phyloP scores from a whole-genome alignment of 2,113 vertebrate species.

The Mugil cephalus region DNA sequence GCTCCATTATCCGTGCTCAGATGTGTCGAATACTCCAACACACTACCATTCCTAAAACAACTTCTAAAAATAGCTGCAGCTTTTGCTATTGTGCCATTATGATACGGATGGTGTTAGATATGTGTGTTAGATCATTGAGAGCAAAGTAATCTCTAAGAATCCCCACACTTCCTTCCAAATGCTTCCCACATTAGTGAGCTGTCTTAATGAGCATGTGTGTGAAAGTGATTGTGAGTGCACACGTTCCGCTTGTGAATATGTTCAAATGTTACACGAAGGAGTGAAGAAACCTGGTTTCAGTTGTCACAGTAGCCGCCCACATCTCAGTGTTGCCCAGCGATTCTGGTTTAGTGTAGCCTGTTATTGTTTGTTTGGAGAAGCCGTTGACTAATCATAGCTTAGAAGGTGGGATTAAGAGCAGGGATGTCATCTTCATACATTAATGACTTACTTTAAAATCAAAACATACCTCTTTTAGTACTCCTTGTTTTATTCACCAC shows the following conservation, averaged over 20 bases:
- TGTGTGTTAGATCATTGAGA: constrained; percentile 44
- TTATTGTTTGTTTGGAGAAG: constrained; percentile 1
- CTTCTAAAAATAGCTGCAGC: constrained; percentile 69
- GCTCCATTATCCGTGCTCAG: constrained; percentile 54
- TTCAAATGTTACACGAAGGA: constrained; percentile 1
- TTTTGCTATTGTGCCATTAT: constrained; percentile 57
- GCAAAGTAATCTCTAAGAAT: constrained; percentile 46
- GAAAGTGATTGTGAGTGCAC: neutral
- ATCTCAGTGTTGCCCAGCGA: constrained; percentile 10
- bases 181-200: neutral
- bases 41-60: constrained; percentile 51
- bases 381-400: neutral
- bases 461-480: too few species aligned
- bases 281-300: neutral
- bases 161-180: neutral
- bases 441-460: too few species aligned
- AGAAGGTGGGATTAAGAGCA: constrained; percentile 2
- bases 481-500: too few species aligned
- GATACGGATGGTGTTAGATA: constrained; percentile 50
- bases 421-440: neutral
- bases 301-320: neutral
- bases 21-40: constrained; percentile 53
- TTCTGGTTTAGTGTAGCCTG: constrained; percentile 6
- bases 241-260: neutral
- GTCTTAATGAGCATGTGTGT: constrained; percentile 14